These are phyloP conservation scores for Cerastoderma edule DNA, from an alignment of 2,888 invertebrate species.

Conservation along the genomic window DNA sequence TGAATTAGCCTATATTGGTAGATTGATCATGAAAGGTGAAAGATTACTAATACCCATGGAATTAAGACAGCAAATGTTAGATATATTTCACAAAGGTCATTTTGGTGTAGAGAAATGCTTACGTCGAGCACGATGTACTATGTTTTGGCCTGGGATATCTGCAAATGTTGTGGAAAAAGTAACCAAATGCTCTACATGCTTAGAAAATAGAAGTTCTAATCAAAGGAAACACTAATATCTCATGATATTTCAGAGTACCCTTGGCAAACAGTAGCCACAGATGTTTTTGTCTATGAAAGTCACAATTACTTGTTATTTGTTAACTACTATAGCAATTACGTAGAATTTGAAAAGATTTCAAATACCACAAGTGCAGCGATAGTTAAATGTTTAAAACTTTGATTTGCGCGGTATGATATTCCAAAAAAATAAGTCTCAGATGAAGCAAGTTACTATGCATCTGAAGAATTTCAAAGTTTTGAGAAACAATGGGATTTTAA, in stretches of 20 bases:
- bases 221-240: constrained; percentile 13
- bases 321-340: constrained; percentile 16
- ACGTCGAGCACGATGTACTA: background rate
- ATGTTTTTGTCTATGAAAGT: background rate
- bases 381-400: too few species aligned
- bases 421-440: too few species aligned
- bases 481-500: too few species aligned
- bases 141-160: constrained; percentile 19
- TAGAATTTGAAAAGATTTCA: constrained; percentile 22
- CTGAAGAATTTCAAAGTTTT: too few species aligned
- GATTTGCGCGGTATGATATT: too few species aligned
- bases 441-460: too few species aligned
- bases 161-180: constrained; percentile 6
- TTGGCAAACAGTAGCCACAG: too few species aligned
- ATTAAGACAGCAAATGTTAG: background rate
- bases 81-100: background rate
- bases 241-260: too few species aligned
- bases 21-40: background rate
- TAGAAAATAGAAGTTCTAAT: constrained; percentile 4
- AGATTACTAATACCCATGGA: background rate
- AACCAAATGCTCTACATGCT: constrained; percentile 3
- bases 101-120: constrained; percentile 3
- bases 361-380: background rate
- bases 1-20: constrained; percentile 8
- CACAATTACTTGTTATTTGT: constrained; percentile 12